A percentile compares a stretch with the other conserved stretches of the same genome.
Evolutionary conservation across 1,140 invertebrate genomes (phyloP).

Genomic region (Drosophila malerkotliana): DNA sequence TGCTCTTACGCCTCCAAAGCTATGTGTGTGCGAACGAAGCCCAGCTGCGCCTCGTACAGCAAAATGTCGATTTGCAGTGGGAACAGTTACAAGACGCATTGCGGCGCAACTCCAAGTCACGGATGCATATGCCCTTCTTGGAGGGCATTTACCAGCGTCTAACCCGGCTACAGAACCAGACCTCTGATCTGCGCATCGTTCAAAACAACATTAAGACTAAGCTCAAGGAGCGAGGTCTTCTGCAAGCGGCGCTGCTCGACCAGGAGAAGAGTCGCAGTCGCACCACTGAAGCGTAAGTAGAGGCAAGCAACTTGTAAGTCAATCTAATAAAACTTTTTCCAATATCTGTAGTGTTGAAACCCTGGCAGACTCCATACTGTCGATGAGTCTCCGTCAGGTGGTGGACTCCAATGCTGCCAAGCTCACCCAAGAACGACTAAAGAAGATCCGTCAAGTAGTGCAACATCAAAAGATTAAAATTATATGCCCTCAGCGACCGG

Average conservation of each 20-base stretch:
- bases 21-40: conserved; percentile 87
- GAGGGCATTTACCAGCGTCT: conserved; percentile 89
- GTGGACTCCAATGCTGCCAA: conserved; percentile 61
- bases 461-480: conserved; percentile 59
- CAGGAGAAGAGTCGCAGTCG: conserved; percentile 58
- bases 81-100: conserved; percentile 85
- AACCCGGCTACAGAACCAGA: conserved; percentile 87
- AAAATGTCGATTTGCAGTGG: conserved; percentile 87
- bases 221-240: conserved; percentile 65
- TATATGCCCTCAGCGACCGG: conserved; percentile 77
- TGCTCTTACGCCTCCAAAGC: conserved; percentile 86
- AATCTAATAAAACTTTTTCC: accelerated
- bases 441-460: conserved; percentile 52
- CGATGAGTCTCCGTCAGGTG: conserved; percentile 61
- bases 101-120: conserved; percentile 83
- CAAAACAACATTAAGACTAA: conserved; percentile 84
- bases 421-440: conserved; percentile 58
- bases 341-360: conserved; percentile 57
- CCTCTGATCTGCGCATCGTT: conserved; percentile 85
- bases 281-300: conserved; percentile 58
- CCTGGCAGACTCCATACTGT: conserved; percentile 76
- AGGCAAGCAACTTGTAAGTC: too few relatives aligned
- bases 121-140: conserved; percentile 86
- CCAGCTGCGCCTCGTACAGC: conserved; percentile 86
- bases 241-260: conserved; percentile 45